These are phyloP conservation scores for Psittacara wagleri DNA, from an alignment of 2,113 vertebrate species.

Conservation along the genomic window DNA sequence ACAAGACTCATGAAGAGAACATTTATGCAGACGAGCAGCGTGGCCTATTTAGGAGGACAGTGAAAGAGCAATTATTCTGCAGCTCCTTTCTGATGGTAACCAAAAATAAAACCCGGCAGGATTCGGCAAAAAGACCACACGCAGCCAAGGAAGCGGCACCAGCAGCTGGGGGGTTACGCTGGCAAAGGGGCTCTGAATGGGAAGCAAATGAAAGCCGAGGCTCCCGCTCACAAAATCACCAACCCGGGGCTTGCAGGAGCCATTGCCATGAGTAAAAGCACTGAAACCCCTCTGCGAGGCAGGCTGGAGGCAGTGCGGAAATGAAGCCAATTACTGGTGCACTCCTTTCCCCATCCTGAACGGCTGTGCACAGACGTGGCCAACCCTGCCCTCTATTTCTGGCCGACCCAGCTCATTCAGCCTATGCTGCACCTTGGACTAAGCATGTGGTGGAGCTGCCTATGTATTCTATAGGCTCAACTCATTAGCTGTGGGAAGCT, in stretches of 20 bases:
- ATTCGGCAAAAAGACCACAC: constrained; percentile 8
- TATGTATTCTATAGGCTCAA: rapidly evolving
- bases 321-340: not conserved
- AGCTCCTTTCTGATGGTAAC: constrained; percentile 33
- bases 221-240: not conserved
- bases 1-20: constrained; percentile 18
- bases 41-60: constrained; percentile 50
- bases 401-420: not conserved
- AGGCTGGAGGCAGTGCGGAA: not conserved
- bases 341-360: not conserved
- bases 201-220: not conserved
- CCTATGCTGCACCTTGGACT: rapidly evolving
- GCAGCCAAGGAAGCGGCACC: not conserved
- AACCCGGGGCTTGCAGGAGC: not conserved
- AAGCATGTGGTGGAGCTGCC: not conserved
- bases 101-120: not conserved
- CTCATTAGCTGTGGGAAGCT: not conserved
- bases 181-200: not conserved
- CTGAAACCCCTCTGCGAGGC: not conserved
- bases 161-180: not conserved
- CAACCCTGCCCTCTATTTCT: not conserved
- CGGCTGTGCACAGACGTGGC: not conserved
- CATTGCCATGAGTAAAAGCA: not conserved
- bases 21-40: not conserved
- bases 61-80: constrained; percentile 45